These are phyloP conservation scores for Apodemus speciosus DNA, from an alignment of 2,113 vertebrate genomes.

Conservation along the genomic window DNA sequence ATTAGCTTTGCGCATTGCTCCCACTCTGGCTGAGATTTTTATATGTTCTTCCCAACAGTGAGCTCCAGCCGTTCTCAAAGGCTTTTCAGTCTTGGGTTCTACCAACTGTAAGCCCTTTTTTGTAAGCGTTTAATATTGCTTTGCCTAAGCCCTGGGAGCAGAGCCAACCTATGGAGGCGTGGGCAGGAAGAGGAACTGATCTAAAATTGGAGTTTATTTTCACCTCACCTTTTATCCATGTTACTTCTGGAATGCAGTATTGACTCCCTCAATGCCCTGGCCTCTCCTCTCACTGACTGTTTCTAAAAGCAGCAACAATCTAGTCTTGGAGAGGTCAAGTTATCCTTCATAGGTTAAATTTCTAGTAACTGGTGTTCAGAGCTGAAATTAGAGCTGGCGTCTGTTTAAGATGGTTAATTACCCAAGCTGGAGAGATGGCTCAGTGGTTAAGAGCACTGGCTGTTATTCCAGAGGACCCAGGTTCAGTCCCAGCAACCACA, in stretches of 20 bases:
- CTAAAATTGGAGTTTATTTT: slow-evolving; percentile 78
- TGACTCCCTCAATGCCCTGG: slow-evolving; percentile 58
- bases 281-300: slow-evolving; percentile 64
- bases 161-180: slow-evolving; percentile 68
- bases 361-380: slow-evolving; percentile 21
- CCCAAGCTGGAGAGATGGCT: not conserved
- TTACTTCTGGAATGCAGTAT: slow-evolving; percentile 78
- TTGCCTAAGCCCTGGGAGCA: slow-evolving; percentile 74
- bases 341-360: slow-evolving; percentile 55
- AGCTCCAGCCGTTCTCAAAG: slow-evolving; percentile 50
- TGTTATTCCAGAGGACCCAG: not conserved
- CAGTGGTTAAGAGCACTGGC: not conserved
- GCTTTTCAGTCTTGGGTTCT: slow-evolving; percentile 56
- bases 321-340: slow-evolving; percentile 64
- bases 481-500: not conserved
- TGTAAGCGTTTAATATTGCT: slow-evolving; percentile 67
- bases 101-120: slow-evolving; percentile 66
- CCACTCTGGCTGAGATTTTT: slow-evolving; percentile 55
- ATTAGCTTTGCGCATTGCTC: slow-evolving; percentile 46
- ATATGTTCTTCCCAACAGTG: slow-evolving; percentile 4
- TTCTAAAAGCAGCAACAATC: slow-evolving; percentile 62
- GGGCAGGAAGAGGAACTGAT: slow-evolving; percentile 74
- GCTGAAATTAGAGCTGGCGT: not conserved
- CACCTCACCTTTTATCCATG: slow-evolving; percentile 76
- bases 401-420: slow-evolving; percentile 2